These are phyloP conservation scores for Gnathonemus longibarbis DNA, from an alignment of 2,113 vertebrate species.

Conservation along the genomic window DNA sequence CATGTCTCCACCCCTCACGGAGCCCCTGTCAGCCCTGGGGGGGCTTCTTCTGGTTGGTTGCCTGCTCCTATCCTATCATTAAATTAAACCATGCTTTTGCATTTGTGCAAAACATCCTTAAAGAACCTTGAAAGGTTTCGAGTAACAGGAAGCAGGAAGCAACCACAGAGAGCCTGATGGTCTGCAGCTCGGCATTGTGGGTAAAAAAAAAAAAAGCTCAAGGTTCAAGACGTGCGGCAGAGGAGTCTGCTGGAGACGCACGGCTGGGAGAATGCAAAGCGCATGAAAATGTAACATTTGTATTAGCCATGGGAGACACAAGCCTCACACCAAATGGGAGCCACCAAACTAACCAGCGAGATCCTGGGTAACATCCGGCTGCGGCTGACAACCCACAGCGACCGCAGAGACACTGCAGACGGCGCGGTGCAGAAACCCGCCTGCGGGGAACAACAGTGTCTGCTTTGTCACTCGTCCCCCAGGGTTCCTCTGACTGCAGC, in stretches of 20 bases:
- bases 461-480: not conserved
- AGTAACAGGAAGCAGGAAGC: not conserved
- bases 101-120: not conserved
- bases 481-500: not conserved
- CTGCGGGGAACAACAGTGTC: not conserved
- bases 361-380: not conserved
- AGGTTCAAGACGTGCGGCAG: not conserved
- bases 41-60: not conserved
- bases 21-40: not conserved
- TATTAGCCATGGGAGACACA: not conserved
- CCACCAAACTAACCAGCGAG: not conserved
- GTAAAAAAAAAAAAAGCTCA: not conserved
- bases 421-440: not conserved
- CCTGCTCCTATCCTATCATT: not conserved
- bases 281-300: not conserved
- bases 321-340: not conserved
- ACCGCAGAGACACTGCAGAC: not conserved
- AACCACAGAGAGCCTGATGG: not conserved
- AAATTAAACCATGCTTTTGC: not conserved
- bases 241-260: not conserved
- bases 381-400: not conserved
- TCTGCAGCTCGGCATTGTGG: not conserved
- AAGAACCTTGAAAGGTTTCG: not conserved
- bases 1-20: not conserved
- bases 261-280: not conserved